A percentile compares a stretch with the other conserved stretches of the same genome.
Conservation (phyloP, 2,888 invertebrate species). For the Apamea monoglypha region DNA sequence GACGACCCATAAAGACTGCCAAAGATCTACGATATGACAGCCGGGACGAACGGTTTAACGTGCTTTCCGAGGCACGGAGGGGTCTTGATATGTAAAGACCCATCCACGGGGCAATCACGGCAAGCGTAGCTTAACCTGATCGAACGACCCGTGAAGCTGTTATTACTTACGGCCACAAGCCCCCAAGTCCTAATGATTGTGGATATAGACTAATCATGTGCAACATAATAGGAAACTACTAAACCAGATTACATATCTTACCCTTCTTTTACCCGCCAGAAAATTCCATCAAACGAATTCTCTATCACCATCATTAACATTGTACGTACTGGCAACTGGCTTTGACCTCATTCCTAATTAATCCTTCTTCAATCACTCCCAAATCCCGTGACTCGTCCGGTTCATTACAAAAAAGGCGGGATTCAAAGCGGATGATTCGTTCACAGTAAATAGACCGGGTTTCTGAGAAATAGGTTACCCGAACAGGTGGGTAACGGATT, state of each 20-base stretch:
- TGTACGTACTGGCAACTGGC: neutral
- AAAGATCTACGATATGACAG: no score
- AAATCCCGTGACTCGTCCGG: constrained; percentile 17
- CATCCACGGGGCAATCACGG: no score
- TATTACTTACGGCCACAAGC: no score
- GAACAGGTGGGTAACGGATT: constrained; percentile 53
- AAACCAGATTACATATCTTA: neutral
- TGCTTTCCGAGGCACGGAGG: no score
- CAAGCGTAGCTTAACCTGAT: no score
- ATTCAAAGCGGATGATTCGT: constrained; percentile 58
- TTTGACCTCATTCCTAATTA: constrained; percentile 39
- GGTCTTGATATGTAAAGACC: no score
- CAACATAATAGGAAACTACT: neutral
- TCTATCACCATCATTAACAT: constrained; percentile 13
- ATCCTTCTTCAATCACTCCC: constrained; percentile 35
- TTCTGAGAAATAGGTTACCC: constrained; percentile 63
- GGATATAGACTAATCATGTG: neutral
- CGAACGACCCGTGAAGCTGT: no score
- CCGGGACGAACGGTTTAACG: no score
- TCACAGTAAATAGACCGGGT: constrained; percentile 53
- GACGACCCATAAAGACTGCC: no score
- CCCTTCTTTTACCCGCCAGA: neutral
- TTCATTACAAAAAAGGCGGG: constrained; percentile 48
- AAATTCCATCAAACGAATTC: neutral
- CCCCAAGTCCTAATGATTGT: neutral